These are phyloP conservation scores for Ornithoptera alexandrae DNA, from an alignment of 2,888 invertebrate species.

Conservation along the genomic window DNA sequence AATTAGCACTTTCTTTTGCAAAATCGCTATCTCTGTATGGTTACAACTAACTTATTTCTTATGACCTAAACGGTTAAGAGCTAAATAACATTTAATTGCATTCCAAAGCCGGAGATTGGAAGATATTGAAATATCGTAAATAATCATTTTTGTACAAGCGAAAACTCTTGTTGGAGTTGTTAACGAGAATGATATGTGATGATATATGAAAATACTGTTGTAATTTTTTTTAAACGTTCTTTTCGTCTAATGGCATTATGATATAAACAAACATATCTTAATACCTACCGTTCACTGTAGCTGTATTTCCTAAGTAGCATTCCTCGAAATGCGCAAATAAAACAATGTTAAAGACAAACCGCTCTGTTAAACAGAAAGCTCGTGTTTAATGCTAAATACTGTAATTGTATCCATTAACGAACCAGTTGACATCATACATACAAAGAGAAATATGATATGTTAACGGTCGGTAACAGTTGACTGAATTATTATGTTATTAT, in stretches of 20 bases:
- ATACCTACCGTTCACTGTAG: neutral
- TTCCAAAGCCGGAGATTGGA: no score
- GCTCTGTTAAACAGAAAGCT: constrained; percentile 54
- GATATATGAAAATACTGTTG: no score
- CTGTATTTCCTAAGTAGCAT: neutral
- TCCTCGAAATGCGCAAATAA: constrained; percentile 28
- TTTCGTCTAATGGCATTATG: neutral
- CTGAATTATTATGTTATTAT: neutral
- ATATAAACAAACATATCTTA: neutral
- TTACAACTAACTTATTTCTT: no score
- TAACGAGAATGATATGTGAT: no score
- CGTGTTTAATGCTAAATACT: constrained; percentile 50
- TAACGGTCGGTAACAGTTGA: neutral
- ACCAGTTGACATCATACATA: constrained; percentile 32
- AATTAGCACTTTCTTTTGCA: no score
- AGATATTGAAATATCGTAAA: no score
- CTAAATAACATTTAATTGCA: no score
- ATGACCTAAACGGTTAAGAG: no score
- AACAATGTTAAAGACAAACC: constrained; percentile 18
- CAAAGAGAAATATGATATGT: neutral
- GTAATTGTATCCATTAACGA: constrained; percentile 50
- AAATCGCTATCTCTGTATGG: no score
- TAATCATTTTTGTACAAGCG: no score
- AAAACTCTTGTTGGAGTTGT: no score
- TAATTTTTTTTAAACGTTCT: neutral